Evolutionary conservation across 1,140 invertebrate genomes (phyloP).

Genomic region (Thalassaphorura encarpata): DNA sequence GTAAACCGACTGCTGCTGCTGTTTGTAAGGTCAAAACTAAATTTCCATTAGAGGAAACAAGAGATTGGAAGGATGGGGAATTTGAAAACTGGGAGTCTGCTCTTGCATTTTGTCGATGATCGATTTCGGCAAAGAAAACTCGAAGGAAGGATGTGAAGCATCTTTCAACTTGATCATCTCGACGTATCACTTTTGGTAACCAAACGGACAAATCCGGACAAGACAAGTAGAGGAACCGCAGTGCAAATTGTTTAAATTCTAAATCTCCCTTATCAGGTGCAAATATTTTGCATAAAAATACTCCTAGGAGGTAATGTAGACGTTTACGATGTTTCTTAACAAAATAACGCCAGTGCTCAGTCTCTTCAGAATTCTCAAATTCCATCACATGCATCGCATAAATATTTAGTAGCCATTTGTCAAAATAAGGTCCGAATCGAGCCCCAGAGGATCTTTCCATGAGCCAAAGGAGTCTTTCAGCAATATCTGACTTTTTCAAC

Average conservation of each 20-base stretch:
- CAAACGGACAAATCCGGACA: conserved; percentile 15
- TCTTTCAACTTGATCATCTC: conserved; percentile 24
- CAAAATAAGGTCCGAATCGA: conserved; percentile 24
- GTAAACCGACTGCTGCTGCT: background rate
- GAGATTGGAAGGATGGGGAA: conserved; percentile 16
- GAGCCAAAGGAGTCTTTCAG: conserved; percentile 19
- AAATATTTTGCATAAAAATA: conserved; percentile 25
- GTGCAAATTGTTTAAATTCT: conserved; percentile 19
- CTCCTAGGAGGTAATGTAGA: conserved; percentile 19
- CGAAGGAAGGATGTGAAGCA: conserved; percentile 29
- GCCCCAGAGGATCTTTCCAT: conserved; percentile 16
- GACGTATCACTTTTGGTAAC: conserved; percentile 26
- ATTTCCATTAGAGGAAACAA: conserved; percentile 20
- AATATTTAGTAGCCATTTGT: conserved; percentile 26
- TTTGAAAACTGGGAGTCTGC: background rate
- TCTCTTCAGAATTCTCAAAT: conserved; percentile 14
- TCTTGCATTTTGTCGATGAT: conserved; percentile 2
- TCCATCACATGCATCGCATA: conserved; percentile 23
- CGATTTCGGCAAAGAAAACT: conserved; percentile 20
- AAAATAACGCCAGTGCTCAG: conserved; percentile 24
- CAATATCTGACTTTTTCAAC: conserved; percentile 18
- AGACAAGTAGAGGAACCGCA: conserved; percentile 7
- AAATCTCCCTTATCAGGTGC: conserved; percentile 17
- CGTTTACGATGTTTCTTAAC: conserved; percentile 23
- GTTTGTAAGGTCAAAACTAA: conserved; percentile 14